Base-by-base conservation (phyloP, 64 coral and sea anemone genomes). In the Dendrophyllia cribrosa region DNA sequence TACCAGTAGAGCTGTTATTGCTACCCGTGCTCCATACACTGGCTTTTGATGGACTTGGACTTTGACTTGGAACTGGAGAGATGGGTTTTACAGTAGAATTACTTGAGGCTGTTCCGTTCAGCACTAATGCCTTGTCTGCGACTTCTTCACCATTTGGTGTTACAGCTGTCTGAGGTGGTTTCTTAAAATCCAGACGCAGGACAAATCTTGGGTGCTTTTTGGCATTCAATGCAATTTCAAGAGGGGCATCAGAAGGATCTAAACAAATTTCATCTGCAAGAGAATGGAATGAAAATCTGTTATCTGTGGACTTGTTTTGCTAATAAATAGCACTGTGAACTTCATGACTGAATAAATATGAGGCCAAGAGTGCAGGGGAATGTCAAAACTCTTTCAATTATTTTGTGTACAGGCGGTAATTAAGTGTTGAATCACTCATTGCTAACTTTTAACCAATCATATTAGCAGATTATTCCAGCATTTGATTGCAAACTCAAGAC, bases 211-310 rank as follows among this genome's bases (percentile, higher is more conserved):
- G 88, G 17, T 26, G 74, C 69, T 90, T 92, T 63, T 92, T 97
- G 71, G 95, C 97, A 85, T 95, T 99, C 8, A 99, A 74, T 15
- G 97, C 97, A 75, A 99, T 93, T 55, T 96, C 97, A 64, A 99
- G 88, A 49, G 97, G 97, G 50, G 87, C 89, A 34, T 99, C 97
- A 66, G 97, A 96, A 19, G 91, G 94, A 56, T 99, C 97, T 50
- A 99, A 64, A 86, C 94, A 99, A 45, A 99, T 99, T 91, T 99
- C 97, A 96, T 99, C 97, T 92, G 72, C 53, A 87, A 93, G 58
- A 82, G 21, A 82, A 72, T 3, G 13, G 56, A 84, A 56, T 12
- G 4, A 2, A 9, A 2, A 34, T 24, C 23, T 59, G 20, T 77
- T 6, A 76, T 19, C 20, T 20, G 53, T 56, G 12, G 12, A 56